Evolutionary conservation across 2,888 invertebrate genomes (phyloP).

Genomic region (Automeris io): DNA sequence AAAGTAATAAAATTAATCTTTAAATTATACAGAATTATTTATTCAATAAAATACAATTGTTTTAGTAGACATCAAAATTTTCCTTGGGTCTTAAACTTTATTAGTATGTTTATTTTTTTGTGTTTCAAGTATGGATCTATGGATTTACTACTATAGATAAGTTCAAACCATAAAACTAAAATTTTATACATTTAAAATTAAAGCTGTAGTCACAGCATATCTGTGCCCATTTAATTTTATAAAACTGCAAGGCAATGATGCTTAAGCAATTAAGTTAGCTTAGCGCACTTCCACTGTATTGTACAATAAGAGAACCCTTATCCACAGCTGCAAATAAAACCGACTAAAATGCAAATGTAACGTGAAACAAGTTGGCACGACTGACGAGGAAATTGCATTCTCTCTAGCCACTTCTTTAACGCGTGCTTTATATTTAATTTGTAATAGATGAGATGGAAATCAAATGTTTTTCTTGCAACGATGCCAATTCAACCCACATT

Average conservation of each 20-base stretch:
- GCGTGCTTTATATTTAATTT: slow-evolving; percentile 1
- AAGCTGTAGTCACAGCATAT: not conserved
- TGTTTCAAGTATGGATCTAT: no score
- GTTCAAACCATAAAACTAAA: no score
- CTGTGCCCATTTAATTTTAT: not conserved
- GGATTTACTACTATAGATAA: no score
- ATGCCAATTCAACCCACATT: no score
- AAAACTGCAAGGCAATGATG: not conserved
- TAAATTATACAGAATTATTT: no score
- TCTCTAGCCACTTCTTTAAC: not conserved
- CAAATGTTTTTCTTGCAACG: not conserved
- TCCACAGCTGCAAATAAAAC: slow-evolving; percentile 11
- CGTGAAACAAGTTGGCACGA: slow-evolving; percentile 9
- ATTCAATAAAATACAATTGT: no score
- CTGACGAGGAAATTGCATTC: slow-evolving; percentile 13
- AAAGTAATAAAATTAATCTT: no score
- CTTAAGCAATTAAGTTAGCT: slow-evolving; percentile 3
- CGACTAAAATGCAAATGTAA: slow-evolving; percentile 11
- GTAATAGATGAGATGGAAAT: not conserved
- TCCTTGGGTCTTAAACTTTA: no score
- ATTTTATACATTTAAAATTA: not conserved
- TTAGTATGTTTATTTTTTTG: no score
- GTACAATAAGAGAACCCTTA: slow-evolving; percentile 7
- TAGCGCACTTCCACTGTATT: slow-evolving; percentile 6
- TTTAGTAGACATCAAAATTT: no score